A percentile compares a stretch with the other conserved stretches of the same genome.
Conservation (phyloP, 2,797 vertebrate species). For the Urocyon cinereoargenteus region DNA sequence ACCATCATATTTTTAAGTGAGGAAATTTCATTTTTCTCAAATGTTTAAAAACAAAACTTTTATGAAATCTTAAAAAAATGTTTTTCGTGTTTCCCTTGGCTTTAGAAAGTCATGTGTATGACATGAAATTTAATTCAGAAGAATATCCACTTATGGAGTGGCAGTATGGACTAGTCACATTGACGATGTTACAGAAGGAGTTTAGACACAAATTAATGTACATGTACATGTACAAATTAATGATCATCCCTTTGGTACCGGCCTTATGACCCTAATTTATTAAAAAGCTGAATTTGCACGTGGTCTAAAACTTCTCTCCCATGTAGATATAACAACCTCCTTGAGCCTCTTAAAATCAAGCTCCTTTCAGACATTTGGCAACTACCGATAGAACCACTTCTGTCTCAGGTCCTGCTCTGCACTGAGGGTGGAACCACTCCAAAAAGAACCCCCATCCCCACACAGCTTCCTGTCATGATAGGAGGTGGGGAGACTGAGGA, state of each 20-base stretch:
- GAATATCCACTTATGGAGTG: neutral
- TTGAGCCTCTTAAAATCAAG: neutral
- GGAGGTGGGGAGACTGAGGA: neutral
- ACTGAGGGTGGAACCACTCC: neutral
- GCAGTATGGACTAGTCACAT: neutral
- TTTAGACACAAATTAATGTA: neutral
- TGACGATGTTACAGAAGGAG: neutral
- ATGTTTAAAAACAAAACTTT: neutral
- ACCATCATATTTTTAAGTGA: neutral
- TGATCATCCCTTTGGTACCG: neutral
- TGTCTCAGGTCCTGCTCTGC: neutral
- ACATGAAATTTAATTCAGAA: neutral
- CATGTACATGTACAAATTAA: no score
- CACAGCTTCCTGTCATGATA: neutral
- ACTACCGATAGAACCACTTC: neutral
- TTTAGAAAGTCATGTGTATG: neutral
- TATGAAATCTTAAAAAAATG: neutral
- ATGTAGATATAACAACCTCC: no score
- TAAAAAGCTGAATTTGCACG: neutral
- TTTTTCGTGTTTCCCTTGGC: neutral
- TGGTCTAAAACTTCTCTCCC: neutral
- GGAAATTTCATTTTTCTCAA: neutral
- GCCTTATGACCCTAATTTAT: neutral
- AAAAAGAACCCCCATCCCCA: no score
- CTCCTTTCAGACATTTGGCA: neutral